Base-by-base conservation (phyloP, 2,888 invertebrate species). In the Helleia helle region DNA sequence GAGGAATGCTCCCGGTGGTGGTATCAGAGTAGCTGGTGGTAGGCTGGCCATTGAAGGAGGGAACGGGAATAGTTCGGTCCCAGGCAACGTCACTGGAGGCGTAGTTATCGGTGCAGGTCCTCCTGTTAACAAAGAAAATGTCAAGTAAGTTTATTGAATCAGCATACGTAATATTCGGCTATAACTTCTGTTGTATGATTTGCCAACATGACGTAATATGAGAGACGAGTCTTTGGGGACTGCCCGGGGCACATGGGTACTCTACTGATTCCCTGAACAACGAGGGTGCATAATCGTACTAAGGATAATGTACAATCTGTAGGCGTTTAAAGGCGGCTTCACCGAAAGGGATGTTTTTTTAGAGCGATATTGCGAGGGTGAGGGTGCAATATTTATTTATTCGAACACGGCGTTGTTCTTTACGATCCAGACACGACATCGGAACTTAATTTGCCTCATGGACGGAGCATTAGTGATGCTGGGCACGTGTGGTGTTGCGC, bases 221-320 rank as follows among this genome's bases (percentile, higher is more conserved):
- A 83, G 70, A 71, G 70, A 80, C 73, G 69, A 70, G 71, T 65
- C 84, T 64, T 71, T 36, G 43, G 79, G 76, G 84, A 72, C 52
- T 52, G 63, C 66, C 62, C 58, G 55, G 55, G 67, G 75, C 71
- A 56, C 74, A 59, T 63, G 72, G 74, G 80, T 71, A 79, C 81
- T 80, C 71, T 64, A 70, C 56, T 68, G 72, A 81, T 77, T 81
- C 81, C 76, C 83, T 63, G 77, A 72, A 81, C 83, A 76, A 66
- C 76, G 80, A 72, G 84, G 84, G 84, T 84, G 84, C 84, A 84
- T 84, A 84, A 84, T 84, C 81, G 79, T 75, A 81, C 79, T 81
- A 80, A 83, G 81, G 84, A 84, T 83, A 84, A 83, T 84, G 83
- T 84, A 84, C 84, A 84, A 84, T 84, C 84, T 84, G 84, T 83